Evolutionary conservation across 2,113 vertebrate species (phyloP), one percentile per base, ranked within the genome.

Genomic region (Eublepharis macularius): DNA sequence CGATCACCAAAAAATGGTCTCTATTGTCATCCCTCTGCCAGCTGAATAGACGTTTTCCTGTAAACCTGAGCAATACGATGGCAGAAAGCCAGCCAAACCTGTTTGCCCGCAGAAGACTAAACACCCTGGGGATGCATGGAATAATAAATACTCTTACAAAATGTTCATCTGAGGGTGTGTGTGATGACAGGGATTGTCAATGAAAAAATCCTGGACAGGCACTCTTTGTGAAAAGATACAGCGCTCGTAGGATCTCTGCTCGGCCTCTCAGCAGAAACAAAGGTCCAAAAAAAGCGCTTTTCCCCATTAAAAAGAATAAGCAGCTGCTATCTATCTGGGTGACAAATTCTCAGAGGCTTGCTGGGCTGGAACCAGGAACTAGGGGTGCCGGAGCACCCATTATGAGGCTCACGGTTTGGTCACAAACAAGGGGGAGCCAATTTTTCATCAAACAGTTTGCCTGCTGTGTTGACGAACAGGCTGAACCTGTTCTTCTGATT

Each of bases 41-140:
- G 63, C 83, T 88, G 86, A 92, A 91, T 86, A 73, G 89, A n/a
- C 92, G 91, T 94, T 94, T 94, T 91, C 89, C 57, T 66, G 17
- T 43, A 47, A 45, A 68, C 60, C 84, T 79, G 87, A 90, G 88
- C 76, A 70, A 85, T 10, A 54, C 68, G 84, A 2, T 81, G 63
- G 57, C 79, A 60, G 91, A 87, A 75, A 82, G 88, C 86, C 45
- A 7, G 4, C 54, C 21, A 13, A 12, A 74, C 80, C 84, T 65
- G 86, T 85, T 32, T 88, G 85, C 70, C 87, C 45, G 82, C 2
- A 88, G 69, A 60, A 88, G 76, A 74, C 84, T 87, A 65, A 39
- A 83, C 76, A 83, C 84, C 77, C 69, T 70, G 43, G 51, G 51
- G 75, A 39, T 36, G 10, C 68, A 16, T 68, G 51, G 14, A 51